Evolutionary conservation across 2,113 vertebrate genomes (phyloP).

Genomic region (Amphiprion percula): DNA sequence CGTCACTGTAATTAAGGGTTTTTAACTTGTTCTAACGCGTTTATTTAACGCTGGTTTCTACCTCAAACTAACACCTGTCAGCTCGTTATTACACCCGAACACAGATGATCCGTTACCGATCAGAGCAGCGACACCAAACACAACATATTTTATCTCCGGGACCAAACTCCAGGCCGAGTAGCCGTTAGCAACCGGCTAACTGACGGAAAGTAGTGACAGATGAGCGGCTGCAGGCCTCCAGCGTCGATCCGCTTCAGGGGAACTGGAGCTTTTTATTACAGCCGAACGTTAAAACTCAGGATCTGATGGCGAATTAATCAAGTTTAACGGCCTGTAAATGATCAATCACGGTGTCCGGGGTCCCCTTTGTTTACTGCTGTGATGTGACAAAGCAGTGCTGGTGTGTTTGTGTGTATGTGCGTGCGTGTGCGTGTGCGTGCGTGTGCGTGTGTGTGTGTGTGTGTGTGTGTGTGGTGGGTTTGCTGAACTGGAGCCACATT

Average conservation of each 20-base stretch:
- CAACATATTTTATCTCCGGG: not conserved
- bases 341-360: not conserved
- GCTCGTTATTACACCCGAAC: accelerated
- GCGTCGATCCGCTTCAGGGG: not conserved
- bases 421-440: not conserved
- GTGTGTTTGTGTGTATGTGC: not conserved
- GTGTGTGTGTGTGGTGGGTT: not conserved
- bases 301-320: accelerated
- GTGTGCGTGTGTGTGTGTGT: not conserved
- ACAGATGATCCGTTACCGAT: accelerated
- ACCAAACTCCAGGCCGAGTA: slow-evolving; percentile 16
- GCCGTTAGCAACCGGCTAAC: slow-evolving; percentile 68
- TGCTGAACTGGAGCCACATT: not conserved
- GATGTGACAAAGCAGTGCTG: slow-evolving; percentile 43
- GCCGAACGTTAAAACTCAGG: accelerated
- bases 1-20: slow-evolving; percentile 68
- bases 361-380: slow-evolving; percentile 60
- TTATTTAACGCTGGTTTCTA: not conserved
- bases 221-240: slow-evolving; percentile 42
- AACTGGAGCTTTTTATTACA: accelerated
- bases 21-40: slow-evolving; percentile 66
- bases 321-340: not conserved
- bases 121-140: not conserved
- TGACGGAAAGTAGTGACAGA: slow-evolving; percentile 47
- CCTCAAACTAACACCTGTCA: not conserved